Base-by-base conservation (phyloP, 2,113 vertebrate species). In the Perccottus glenii region DNA sequence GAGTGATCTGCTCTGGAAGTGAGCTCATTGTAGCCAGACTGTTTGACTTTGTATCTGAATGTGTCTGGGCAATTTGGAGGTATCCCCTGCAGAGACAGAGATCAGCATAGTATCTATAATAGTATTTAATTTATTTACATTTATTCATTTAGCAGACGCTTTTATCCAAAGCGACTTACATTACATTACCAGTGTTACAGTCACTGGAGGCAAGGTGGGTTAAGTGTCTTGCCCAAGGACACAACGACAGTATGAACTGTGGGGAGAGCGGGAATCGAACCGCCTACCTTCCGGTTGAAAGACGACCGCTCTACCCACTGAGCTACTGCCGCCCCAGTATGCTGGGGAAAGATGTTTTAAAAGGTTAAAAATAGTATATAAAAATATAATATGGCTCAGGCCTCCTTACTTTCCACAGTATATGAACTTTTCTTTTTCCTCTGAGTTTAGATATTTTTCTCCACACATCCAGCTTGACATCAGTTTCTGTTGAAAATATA, bases 401-500 rank as follows among this genome's bases (percentile, higher is more conserved):
- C 2, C 49, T 67, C 8, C 67, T 62, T 73, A 91, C 90, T 73
- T 0, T 76, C 88, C 88, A 91, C 84, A 89, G 77, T 53, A 27
- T 58, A 1, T 3, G 32, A 11, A 91, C 81, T 15, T 59, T 77
- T 70, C 87, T 73, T 0, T 59, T 4, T 35, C 74, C 70, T 19
- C 55, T 56, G 27, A 32, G 27, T 56, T 73, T 47, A 19, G 48
- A 2, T 9, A 89, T 36, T 6, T 77, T 87, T 43, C 90, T 88
- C 90, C 90, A 91, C 32, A 88, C 52, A 0, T 0, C 16, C 50
- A 81, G 50, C 44, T 60, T 64, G 5, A 81, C 27, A 32, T 75
- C 36, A 0, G n/a, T 61, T 14, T 57, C 90, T 91, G 70, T 14
- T 58, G 59, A 57, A 11, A 3, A 56, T 46, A 4, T 12, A 67